Evolutionary conservation across 1,140 invertebrate genomes (phyloP).

Genomic region (Acromyrmex heyeri): DNA sequence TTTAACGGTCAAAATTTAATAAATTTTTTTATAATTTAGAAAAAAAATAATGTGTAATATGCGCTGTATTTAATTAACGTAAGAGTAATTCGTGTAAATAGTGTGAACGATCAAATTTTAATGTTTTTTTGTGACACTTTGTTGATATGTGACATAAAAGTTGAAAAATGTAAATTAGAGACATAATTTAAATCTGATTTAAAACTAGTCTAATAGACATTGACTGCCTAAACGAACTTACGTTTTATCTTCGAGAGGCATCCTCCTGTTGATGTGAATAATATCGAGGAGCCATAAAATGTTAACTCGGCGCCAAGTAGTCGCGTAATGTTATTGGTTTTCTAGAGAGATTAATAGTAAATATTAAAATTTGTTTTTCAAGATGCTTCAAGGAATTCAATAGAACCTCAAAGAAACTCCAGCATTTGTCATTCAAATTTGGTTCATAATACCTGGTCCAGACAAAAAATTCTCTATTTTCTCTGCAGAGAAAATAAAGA

Average conservation of each 20-base stretch:
- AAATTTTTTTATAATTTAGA: not conserved
- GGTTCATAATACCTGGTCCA: not conserved
- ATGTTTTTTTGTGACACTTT: not conserved
- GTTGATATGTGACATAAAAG: conserved; percentile 28
- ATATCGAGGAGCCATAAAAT: conserved; percentile 70
- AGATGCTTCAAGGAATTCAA: conserved; percentile 8
- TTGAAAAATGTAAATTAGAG: conserved; percentile 17
- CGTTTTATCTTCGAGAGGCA: conserved; percentile 68
- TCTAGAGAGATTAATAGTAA: conserved; percentile 28
- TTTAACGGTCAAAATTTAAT: not conserved
- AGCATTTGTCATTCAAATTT: conserved; percentile 1
- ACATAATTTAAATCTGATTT: conserved; percentile 64
- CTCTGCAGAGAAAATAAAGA: conserved; percentile 2
- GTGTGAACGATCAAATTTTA: conserved; percentile 25
- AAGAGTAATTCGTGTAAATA: not conserved
- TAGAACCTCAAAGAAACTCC: not conserved
- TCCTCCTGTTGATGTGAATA: conserved; percentile 62
- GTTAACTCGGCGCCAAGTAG: conserved; percentile 75
- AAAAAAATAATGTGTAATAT: not conserved
- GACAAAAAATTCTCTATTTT: conserved; percentile 4
- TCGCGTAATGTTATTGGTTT: conserved; percentile 58
- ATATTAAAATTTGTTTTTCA: conserved; percentile 51
- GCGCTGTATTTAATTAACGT: conserved; percentile 18
- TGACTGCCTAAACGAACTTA: conserved; percentile 74
- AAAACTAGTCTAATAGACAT: conserved; percentile 71